Conservation (phyloP, 1,140 invertebrate genomes). For the Drosophila simulans region DNA sequence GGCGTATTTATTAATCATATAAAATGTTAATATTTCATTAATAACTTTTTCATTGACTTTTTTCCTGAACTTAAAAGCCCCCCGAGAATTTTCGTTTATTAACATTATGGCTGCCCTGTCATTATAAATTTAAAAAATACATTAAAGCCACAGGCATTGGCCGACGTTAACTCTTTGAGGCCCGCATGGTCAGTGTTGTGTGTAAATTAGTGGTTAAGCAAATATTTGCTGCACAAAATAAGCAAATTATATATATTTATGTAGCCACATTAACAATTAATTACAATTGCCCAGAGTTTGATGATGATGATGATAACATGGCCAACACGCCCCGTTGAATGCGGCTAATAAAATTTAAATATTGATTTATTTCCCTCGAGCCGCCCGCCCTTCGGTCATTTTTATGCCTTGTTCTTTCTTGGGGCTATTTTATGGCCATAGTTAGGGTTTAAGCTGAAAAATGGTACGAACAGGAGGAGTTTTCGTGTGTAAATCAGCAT, state of each 20-base stretch:
- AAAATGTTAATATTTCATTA: conserved; percentile 26
- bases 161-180: conserved; percentile 16
- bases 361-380: conserved; percentile 64
- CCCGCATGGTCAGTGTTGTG: conserved; percentile 33
- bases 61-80: conserved; percentile 27
- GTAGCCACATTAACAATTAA: conserved; percentile 71
- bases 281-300: conserved; percentile 46
- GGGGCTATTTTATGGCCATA: conserved; percentile 50
- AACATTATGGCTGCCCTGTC: conserved; percentile 35
- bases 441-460: conserved; percentile 5
- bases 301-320: conserved; percentile 56
- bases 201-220: conserved; percentile 60
- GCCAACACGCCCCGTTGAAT: conserved; percentile 59
- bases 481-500: conserved; percentile 55
- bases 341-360: conserved; percentile 70
- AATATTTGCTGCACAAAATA: conserved; percentile 59
- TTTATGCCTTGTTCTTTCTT: conserved; percentile 45
- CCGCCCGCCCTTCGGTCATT: conserved; percentile 28
- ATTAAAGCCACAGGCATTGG: conserved; percentile 33
- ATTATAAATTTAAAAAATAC: conserved; percentile 48
- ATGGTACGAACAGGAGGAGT: not conserved
- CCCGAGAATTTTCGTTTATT: conserved; percentile 36
- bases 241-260: conserved; percentile 64
- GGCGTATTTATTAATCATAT: conserved; percentile 14
- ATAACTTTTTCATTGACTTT: conserved; percentile 5